Conservation (phyloP, 1,140 invertebrate species). For the Drusus annulatus region DNA sequence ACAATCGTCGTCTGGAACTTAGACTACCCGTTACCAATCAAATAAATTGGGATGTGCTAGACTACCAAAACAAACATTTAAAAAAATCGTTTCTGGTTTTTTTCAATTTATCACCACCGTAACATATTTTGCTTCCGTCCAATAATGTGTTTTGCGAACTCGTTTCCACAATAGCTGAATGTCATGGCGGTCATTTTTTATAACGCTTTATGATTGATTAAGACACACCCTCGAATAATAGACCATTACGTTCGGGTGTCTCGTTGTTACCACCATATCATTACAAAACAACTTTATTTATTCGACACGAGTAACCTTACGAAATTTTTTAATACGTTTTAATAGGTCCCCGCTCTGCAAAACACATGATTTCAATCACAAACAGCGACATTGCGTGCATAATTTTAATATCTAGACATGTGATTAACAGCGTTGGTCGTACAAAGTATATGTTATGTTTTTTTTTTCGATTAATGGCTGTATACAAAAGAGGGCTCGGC, state of each 20-base stretch:
- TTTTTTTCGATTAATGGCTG: no score
- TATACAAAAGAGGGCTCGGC: no score
- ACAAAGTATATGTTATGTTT: no score
- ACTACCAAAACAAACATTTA: neutral
- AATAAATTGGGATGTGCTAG: no score
- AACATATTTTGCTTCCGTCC: no score
- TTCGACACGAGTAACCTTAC: conserved; percentile 3
- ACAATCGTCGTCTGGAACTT: no score
- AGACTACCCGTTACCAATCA: no score
- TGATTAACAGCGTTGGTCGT: no score
- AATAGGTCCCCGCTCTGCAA: neutral
- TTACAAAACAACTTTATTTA: neutral
- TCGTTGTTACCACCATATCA: neutral
- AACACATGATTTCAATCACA: neutral
- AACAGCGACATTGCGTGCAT: neutral
- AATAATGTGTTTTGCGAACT: no score
- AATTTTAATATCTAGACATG: neutral
- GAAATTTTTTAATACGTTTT: neutral
- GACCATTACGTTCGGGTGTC: neutral
- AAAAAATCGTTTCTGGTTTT: neutral
- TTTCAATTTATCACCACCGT: no score
- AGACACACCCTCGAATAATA: neutral
- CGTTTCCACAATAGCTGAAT: neutral
- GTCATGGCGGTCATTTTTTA: neutral
- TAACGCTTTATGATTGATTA: neutral